Evolutionary conservation across 2,113 vertebrate genomes (phyloP).

Genomic region (Chauna torquata): DNA sequence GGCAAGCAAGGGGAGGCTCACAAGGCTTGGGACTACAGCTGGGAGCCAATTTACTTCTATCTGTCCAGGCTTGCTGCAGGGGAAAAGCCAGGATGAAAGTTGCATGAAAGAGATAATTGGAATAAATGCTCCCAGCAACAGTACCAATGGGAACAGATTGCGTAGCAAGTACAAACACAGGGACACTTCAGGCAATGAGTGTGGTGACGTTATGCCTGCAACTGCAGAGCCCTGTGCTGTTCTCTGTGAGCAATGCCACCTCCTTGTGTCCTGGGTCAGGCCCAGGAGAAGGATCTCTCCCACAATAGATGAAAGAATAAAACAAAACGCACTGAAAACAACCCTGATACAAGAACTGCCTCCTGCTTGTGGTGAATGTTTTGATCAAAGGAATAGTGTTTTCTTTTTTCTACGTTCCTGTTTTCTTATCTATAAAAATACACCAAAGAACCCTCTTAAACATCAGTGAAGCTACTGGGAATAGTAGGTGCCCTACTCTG

Average conservation of each 20-base stretch:
- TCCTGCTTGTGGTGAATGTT: not conserved
- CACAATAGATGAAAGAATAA: not conserved
- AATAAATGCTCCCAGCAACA: not conserved
- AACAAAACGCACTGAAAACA: not conserved
- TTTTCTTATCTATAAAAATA: not conserved
- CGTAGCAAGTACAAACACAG: not conserved
- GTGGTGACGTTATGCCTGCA: not conserved
- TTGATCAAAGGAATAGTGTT: not conserved
- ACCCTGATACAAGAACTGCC: fast-evolving
- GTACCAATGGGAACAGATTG: not conserved
- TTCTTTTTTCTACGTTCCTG: not conserved
- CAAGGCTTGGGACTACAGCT: not conserved
- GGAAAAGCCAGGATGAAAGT: not conserved
- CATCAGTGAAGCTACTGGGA: not conserved
- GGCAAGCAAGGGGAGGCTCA: not conserved
- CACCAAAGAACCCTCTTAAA: fast-evolving
- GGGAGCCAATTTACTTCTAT: not conserved
- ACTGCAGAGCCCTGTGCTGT: not conserved
- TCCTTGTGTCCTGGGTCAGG: not conserved
- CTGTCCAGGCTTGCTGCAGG: not conserved
- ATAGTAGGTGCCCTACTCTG: not conserved
- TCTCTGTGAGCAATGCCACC: not conserved
- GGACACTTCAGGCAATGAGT: not conserved
- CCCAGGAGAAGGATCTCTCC: not conserved
- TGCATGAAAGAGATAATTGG: not conserved